Conservation (phyloP, 2,888 invertebrate species). For the Neocrepidodera transversa region DNA sequence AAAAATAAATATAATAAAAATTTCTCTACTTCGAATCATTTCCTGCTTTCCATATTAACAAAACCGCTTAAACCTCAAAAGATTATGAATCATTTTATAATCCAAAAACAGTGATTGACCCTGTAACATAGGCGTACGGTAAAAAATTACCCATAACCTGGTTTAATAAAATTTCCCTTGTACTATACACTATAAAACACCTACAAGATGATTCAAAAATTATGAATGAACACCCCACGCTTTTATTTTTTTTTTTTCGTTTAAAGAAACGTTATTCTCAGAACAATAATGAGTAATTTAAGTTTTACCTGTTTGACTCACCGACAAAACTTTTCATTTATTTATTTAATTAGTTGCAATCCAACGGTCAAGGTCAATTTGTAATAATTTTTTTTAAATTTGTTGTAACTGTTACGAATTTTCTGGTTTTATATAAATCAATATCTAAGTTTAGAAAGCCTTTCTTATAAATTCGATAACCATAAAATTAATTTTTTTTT, state of each 20-base stretch:
- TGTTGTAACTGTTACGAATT: too few species aligned
- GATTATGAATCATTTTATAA: background rate
- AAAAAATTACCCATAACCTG: too few species aligned
- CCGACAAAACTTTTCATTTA: constrained; percentile 9
- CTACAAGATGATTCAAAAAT: background rate
- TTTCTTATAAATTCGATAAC: background rate
- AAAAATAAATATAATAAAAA: too few species aligned
- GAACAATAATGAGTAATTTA: background rate
- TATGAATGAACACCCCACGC: constrained; percentile 13
- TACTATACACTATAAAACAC: too few species aligned
- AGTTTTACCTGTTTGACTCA: constrained; percentile 12
- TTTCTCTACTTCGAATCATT: constrained; percentile 1
- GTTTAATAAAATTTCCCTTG: too few species aligned
- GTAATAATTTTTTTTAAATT: too few species aligned
- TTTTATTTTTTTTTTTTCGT: background rate
- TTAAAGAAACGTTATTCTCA: constrained; percentile 5
- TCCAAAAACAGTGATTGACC: background rate
- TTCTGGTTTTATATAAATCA: background rate
- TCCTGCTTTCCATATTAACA: constrained; percentile 1
- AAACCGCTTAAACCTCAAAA: constrained; percentile 1
- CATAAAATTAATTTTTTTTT: constrained; percentile 3
- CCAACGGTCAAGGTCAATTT: constrained; percentile 6
- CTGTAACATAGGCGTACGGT: background rate
- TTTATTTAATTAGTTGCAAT: background rate
- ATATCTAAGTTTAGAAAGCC: constrained; percentile 7